These are phyloP conservation scores for Acanthis flammea DNA, from an alignment of 2,797 vertebrate genomes.

Conservation along the genomic window DNA sequence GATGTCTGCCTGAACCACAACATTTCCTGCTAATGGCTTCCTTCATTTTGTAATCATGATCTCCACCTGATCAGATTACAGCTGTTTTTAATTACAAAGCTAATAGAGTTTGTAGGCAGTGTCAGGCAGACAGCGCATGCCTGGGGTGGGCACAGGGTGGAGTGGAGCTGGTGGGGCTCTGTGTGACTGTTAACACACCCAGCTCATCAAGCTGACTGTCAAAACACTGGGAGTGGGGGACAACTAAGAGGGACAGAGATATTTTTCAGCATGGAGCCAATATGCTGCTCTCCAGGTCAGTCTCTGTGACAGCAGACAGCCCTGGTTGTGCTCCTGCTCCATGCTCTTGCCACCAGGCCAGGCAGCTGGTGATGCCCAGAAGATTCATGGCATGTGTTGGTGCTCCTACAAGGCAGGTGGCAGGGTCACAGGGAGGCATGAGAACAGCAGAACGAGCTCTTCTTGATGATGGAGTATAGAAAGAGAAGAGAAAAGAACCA, in stretches of 20 bases:
- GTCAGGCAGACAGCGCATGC: conserved; percentile 60
- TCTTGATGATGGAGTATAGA: background rate
- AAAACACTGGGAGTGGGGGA: background rate
- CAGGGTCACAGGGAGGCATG: background rate
- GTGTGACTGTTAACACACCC: background rate
- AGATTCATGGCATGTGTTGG: background rate
- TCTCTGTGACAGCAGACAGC: background rate
- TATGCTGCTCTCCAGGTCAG: background rate
- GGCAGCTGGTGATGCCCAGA: background rate
- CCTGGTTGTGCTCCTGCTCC: background rate
- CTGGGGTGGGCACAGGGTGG: background rate
- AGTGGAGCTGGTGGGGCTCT: background rate
- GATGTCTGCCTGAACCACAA: conserved; percentile 83
- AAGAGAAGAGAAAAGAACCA: background rate
- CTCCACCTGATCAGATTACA: conserved; percentile 87
- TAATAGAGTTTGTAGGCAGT: conserved; percentile 78
- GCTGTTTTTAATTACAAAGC: conserved; percentile 82
- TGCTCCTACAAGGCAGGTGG: background rate
- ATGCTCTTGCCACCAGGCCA: background rate
- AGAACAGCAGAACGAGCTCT: background rate
- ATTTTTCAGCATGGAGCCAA: background rate
- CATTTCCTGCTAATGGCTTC: conserved; percentile 92
- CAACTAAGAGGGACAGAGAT: background rate
- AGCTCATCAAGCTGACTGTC: conserved; percentile 4
- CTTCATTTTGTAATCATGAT: conserved; percentile 91